Conservation (phyloP, 2,888 invertebrate genomes). For the Fissipunctia ypsillon region DNA sequence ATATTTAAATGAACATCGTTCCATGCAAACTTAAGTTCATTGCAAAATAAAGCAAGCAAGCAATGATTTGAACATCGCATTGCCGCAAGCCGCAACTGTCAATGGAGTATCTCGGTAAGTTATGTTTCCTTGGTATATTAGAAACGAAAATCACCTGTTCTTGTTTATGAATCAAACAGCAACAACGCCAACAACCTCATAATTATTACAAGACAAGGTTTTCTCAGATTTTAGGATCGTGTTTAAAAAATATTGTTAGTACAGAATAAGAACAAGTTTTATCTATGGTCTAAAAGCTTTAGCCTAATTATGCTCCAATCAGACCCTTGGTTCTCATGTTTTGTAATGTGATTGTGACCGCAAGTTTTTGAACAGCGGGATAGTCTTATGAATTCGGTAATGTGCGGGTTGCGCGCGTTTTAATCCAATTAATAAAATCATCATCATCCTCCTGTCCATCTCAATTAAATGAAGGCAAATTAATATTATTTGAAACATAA, state of each 20-base stretch:
- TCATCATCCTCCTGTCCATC: not conserved
- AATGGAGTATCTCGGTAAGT: constrained; percentile 55
- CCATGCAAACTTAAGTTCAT: constrained; percentile 17
- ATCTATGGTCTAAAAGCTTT: not conserved
- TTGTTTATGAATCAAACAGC: constrained; percentile 44
- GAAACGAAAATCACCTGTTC: constrained; percentile 75
- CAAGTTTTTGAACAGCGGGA: not conserved
- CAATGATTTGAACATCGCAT: constrained; percentile 5
- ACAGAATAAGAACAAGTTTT: too few relatives aligned
- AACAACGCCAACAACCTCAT: too few relatives aligned
- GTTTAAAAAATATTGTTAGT: not conserved
- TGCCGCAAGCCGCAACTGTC: constrained; percentile 2
- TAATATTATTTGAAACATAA: too few relatives aligned
- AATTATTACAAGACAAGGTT: not conserved
- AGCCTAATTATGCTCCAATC: too few relatives aligned
- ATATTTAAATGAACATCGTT: not conserved
- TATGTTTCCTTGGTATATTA: constrained; percentile 72
- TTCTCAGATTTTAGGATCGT: not conserved
- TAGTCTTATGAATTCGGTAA: not conserved
- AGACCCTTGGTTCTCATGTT: not conserved
- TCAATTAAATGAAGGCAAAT: not conserved
- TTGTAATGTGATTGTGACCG: not conserved
- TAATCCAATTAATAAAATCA: not conserved
- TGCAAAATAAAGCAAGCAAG: constrained; percentile 28
- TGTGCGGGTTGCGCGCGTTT: not conserved